Base-by-base conservation (phyloP, 2,888 invertebrate species). In the Zygothrica quintamaculata region DNA sequence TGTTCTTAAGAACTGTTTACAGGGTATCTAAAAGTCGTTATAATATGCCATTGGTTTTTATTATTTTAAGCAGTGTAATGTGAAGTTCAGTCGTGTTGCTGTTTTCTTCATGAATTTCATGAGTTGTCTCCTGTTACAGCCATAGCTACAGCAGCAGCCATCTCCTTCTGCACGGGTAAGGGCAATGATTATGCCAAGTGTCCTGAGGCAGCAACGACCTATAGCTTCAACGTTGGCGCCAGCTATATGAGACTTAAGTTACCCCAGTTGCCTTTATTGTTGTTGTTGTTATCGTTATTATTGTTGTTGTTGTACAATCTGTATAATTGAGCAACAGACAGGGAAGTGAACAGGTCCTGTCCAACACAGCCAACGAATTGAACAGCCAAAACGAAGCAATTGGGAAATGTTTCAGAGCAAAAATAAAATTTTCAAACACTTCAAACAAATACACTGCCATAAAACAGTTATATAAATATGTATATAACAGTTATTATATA, bases 311-410 rank as follows among this genome's bases (percentile, higher is more conserved):
- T 50, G 43, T 40, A 69, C 78, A 75, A 68, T 74, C 75, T 70
- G 79, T 80, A 82, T 80, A 81, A 84, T 85, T 80, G 82, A 84
- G 82, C 75, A 65, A 66, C 65, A 68, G 64, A 51, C 44, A 47
- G 65, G 52, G 34, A 55, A 42, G 50, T 42, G 60, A 62, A 42
- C 55, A 16, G 48, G 16, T n/a, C n/a, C 52, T 57, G 57, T 50
- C 66, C 57, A 8, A 48, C 37, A 29, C 56, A 53, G 52, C 18
- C 48, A 53, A 50, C 60, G 37, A 65, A 71, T 66, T 71, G 73
- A 73, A 62, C 61, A 43, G 37, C 50, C 53, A 12, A 67, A 73
- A 71, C 42, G 50, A 67, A 73, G 68, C 61, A 58, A 73, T 73
- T 73, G 61, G 29, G n/a, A 39, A 61, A 42, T 25, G 8, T 22